Base-by-base conservation (phyloP, 2,797 vertebrate species). In the Neosilurus hyrtlii region DNA sequence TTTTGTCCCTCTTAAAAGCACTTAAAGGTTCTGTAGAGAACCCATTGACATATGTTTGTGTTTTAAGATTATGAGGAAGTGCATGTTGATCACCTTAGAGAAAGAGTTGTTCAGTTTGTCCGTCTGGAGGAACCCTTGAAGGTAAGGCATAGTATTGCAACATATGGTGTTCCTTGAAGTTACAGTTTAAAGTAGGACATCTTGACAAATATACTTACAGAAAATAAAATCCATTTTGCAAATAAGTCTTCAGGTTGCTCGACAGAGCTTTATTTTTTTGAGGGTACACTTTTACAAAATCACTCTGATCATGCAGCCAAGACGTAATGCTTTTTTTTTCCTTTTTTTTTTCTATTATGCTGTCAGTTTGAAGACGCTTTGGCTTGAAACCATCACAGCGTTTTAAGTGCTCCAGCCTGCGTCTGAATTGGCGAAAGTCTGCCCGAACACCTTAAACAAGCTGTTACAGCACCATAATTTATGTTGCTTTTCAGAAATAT, bases 401-500 rank as follows among this genome's bases (percentile, higher is more conserved):
- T 74, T 80, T 66, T 49, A 73, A 80, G 61, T 20, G 66, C 30
- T 79, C 52, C 78, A 30, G 43, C 12, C 26, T 12, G 62, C 24
- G 3, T 81, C 54, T 67, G 79, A 63, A 77, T 70, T 49, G 15
- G 83, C 81, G 82, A 49, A 3, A 76, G 71, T 72, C 79, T 68
- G 66, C 83, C 79, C 77, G 59, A 76, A 56, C 35, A 54, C 63
- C 67, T 85, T 86, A 67, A 78, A 82, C 10, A 74, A 80, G 75
- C 66, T 52, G 65, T 68, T 81, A 82, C 30, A n/a, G 59, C 79
- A 57, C 16, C 74, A 61, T 86, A 80, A 86, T 85, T 85, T 61
- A 87, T 86, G 84, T 84, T 82, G 80, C 87, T 86, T 88, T 85
- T 82, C 88, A 88, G 89, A 88, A 83, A 90, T 84, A 88, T 87